Percentiles rank a stretch among this genome's conserved stretches.
phyloP scores from a whole-genome alignment of 2,797 vertebrate species.

The Pampus argenteus region DNA sequence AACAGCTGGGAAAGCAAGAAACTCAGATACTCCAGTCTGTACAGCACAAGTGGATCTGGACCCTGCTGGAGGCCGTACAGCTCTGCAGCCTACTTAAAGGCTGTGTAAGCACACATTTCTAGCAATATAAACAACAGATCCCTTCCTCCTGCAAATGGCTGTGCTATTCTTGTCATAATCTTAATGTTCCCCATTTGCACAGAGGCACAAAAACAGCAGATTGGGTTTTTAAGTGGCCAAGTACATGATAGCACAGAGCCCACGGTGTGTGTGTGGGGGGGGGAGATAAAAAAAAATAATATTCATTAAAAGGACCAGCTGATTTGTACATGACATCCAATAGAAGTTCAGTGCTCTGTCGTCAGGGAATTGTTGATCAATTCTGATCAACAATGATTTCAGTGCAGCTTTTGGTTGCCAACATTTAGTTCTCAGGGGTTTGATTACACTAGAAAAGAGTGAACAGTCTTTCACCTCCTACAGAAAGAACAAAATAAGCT shows the following conservation, averaged over 20 bases:
- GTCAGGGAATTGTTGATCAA: slow-evolving; percentile 19
- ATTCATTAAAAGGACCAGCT: neutral
- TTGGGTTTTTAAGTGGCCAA: slow-evolving; percentile 25
- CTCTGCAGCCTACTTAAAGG: slow-evolving; percentile 57
- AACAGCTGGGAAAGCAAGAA: slow-evolving; percentile 70
- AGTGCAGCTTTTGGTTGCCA: slow-evolving; percentile 37
- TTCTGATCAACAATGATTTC: slow-evolving; percentile 47
- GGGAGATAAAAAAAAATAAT: neutral
- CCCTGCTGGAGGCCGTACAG: slow-evolving; percentile 44
- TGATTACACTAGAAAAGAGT: slow-evolving; percentile 78
- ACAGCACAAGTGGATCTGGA: slow-evolving; percentile 43
- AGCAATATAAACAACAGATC: slow-evolving; percentile 57
- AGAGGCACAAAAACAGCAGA: slow-evolving; percentile 42
- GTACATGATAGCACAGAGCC: slow-evolving; percentile 10
- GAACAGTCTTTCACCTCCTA: slow-evolving; percentile 61
- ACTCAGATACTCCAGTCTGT: slow-evolving; percentile 28
- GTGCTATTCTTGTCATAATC: slow-evolving; percentile 56
- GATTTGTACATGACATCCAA: neutral
- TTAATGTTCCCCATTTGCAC: slow-evolving; percentile 41
- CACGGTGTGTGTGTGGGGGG: neutral
- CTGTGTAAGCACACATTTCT: slow-evolving; percentile 62
- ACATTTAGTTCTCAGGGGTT: slow-evolving; percentile 80
- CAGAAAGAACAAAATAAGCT: slow-evolving; percentile 61
- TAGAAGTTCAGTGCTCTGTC: neutral
- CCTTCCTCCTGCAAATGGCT: slow-evolving; percentile 53